Conservation (phyloP, 2,113 vertebrate species). For the Onychorhynchus coronatus region DNA sequence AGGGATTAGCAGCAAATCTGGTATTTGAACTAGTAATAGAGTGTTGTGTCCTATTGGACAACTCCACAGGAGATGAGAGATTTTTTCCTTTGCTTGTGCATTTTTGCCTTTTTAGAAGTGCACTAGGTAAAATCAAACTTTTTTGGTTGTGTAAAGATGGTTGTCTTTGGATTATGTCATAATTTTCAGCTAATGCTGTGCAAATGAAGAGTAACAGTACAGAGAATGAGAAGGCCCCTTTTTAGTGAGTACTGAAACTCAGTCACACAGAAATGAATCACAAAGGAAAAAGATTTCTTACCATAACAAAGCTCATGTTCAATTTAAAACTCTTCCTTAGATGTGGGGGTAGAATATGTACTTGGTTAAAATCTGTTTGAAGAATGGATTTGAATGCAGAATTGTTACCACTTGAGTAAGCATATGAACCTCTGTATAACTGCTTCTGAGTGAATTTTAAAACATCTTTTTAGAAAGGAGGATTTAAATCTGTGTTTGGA, state of each 20-base stretch:
- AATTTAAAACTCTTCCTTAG: neutral
- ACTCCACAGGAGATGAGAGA: neutral
- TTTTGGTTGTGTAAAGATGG: neutral
- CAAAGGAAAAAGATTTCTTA: neutral
- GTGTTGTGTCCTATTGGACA: rapidly evolving
- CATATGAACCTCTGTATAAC: neutral
- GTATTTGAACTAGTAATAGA: neutral
- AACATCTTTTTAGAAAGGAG: neutral
- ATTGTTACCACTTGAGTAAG: neutral
- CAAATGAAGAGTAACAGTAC: neutral
- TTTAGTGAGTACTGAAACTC: neutral
- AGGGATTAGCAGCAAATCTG: neutral
- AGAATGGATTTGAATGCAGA: neutral
- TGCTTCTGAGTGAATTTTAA: neutral
- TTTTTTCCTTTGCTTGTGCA: neutral
- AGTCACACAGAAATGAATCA: neutral
- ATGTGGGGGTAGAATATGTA: neutral
- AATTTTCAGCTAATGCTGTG: neutral
- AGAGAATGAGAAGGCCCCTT: neutral
- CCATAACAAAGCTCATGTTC: neutral
- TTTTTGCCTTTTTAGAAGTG: neutral
- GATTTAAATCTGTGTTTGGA: neutral
- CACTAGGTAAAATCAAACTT: neutral
- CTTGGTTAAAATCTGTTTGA: neutral
- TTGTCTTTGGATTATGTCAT: neutral